phyloP scores from a whole-genome alignment of 2,888 invertebrate species.

The Parnassius apollo region DNA sequence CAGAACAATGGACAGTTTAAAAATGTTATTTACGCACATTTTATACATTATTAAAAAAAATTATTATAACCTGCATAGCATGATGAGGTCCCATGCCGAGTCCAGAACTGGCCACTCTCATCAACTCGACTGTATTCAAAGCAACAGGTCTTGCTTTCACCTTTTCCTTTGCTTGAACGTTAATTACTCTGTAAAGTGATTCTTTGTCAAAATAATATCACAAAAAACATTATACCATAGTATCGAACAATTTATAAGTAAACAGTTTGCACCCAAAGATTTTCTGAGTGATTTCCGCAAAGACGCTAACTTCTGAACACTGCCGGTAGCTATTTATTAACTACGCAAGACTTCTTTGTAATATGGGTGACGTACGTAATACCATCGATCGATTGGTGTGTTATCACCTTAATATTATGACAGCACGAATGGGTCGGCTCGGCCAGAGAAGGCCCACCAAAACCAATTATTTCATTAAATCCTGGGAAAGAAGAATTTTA shows the following conservation, averaged over 20 bases:
- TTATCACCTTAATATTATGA: too few relatives aligned
- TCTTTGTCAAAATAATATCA: too few relatives aligned
- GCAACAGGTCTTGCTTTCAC: slow-evolving; percentile 93
- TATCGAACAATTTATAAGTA: too few relatives aligned
- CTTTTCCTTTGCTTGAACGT: slow-evolving; percentile 91
- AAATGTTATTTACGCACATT: neutral
- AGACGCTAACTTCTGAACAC: neutral
- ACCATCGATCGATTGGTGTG: too few relatives aligned
- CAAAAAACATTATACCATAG: too few relatives aligned
- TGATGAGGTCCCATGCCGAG: slow-evolving; percentile 95
- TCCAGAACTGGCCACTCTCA: slow-evolving; percentile 95
- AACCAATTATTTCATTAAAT: too few relatives aligned
- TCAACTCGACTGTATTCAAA: slow-evolving; percentile 97
- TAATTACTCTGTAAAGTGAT: slow-evolving; percentile 82
- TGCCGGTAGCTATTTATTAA: neutral
- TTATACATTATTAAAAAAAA: slow-evolving; percentile 4
- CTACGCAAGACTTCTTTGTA: too few relatives aligned
- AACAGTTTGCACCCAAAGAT: too few relatives aligned
- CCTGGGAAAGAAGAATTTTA: too few relatives aligned
- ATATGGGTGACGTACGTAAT: too few relatives aligned
- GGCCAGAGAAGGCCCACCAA: too few relatives aligned
- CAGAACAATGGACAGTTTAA: slow-evolving; percentile 4
- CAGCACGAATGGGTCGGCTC: too few relatives aligned
- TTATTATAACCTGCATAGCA: slow-evolving; percentile 85
- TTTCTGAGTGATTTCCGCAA: neutral